These are phyloP conservation scores for Oreocharis arfaki DNA, from an alignment of 2,113 vertebrate genomes.

Conservation along the genomic window DNA sequence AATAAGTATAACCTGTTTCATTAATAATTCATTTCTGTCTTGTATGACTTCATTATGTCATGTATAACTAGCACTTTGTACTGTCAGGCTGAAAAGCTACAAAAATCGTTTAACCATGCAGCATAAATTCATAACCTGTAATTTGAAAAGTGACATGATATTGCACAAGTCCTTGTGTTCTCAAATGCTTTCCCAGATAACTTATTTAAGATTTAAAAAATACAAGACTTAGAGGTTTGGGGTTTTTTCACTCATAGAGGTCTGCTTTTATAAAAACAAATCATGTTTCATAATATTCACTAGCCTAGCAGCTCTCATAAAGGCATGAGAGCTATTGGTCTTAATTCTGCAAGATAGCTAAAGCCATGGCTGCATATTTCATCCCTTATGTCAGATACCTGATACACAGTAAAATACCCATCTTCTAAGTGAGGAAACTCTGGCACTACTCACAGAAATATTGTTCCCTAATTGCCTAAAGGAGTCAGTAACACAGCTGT, in stretches of 20 bases:
- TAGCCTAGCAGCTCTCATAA: neutral
- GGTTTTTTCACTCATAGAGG: neutral
- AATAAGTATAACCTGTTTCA: neutral
- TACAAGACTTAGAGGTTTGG: neutral
- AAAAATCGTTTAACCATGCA: slow-evolving; percentile 44
- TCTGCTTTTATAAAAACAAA: neutral
- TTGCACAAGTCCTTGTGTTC: neutral
- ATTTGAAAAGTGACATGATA: slow-evolving; percentile 38
- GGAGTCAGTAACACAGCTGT: neutral
- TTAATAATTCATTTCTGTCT: slow-evolving; percentile 52
- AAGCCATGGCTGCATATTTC: neutral
- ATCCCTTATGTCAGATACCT: neutral
- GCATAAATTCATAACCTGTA: slow-evolving; percentile 43
- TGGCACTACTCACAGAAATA: neutral
- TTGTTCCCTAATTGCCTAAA: neutral
- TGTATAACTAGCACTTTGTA: slow-evolving; percentile 56
- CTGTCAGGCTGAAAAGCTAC: slow-evolving; percentile 37
- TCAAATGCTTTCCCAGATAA: neutral
- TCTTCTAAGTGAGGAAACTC: neutral
- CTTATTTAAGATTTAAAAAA: neutral
- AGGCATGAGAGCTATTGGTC: neutral
- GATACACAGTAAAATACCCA: neutral
- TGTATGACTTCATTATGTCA: slow-evolving; percentile 57
- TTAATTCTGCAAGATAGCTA: neutral
- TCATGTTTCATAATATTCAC: neutral